These are phyloP conservation scores for Drosophila subobscura DNA, from an alignment of 1,140 invertebrate species.

Conservation along the genomic window DNA sequence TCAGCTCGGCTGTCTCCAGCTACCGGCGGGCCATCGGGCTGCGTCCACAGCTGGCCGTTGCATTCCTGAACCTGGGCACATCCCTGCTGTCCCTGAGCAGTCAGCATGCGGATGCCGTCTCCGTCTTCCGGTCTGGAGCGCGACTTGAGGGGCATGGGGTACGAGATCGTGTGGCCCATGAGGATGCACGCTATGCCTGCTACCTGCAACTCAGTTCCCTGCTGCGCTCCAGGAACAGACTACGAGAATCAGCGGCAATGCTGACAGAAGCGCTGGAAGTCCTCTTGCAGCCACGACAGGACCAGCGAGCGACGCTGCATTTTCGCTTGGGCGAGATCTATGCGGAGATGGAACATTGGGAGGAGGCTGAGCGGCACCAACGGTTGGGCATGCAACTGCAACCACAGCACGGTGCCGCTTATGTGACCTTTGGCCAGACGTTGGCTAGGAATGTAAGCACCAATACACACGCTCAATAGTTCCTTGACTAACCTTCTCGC, in stretches of 20 bases:
- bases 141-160: conserved; percentile 92
- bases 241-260: conserved; percentile 90
- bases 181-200: conserved; percentile 93
- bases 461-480: not conserved
- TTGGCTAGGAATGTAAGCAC: conserved; percentile 93
- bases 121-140: conserved; percentile 90
- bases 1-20: conserved; percentile 84
- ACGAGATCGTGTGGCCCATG: conserved; percentile 95
- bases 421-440: conserved; percentile 95
- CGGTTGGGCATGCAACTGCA: conserved; percentile 90
- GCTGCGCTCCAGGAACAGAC: conserved; percentile 92
- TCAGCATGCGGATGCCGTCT: conserved; percentile 90
- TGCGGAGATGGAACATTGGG: conserved; percentile 89
- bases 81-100: conserved; percentile 90
- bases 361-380: conserved; percentile 92
- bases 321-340: conserved; percentile 89
- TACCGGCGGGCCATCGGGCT: conserved; percentile 91
- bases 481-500: conserved; percentile 28
- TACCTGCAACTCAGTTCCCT: conserved; percentile 94
- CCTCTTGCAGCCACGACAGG: conserved; percentile 90
- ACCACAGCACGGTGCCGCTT: conserved; percentile 92
- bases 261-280: conserved; percentile 89
- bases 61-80: conserved; percentile 95
- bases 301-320: conserved; percentile 86
- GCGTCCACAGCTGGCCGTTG: conserved; percentile 96